Evolutionary conservation across 92 coral and sea anemone species (phyloP), one percentile per base, ranked within the genome.

Genomic region (Galaxea fascicularis): DNA sequence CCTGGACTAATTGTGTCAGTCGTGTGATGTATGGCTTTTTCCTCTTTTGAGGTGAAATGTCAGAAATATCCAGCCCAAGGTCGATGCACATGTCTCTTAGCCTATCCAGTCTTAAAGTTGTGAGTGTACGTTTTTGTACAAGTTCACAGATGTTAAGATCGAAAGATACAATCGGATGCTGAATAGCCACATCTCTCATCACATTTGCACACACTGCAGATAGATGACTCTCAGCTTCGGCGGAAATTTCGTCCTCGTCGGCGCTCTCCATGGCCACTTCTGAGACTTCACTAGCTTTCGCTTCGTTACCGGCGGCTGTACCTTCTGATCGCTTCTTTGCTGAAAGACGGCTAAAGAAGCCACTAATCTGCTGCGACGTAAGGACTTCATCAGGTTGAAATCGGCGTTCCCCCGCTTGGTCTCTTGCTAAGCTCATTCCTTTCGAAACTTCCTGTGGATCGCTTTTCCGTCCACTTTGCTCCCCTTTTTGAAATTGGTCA

Each of bases 1-100:
- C 85, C 65, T 80, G 85, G 76, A 66, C 85, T 66, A 66, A 80
- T 35, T 80, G 85, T 80, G 85, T 80, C 75, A 79, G 85, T 65
- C 63, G 85, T 65, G 58, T 41, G 85, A 49, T 45, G 76, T 44
- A 80, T 65, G 85, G 65, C 85, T 65, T 65, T 66, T 80, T 67
- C 75, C 76, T 67, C 74, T 67, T 67, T 54, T 80, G 85, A 80
- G 75, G 65, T 47, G 76, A 65, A 68, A 53, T 67, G 82, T 60
- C 71, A 58, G 82, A 76, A 76, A 76, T 54, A 53, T 76, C n/a
- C n/a, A n/a, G n/a, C n/a, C n/a, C n/a, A n/a, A n/a, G n/a, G n/a
- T n/a, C n/a, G n/a, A n/a, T n/a, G n/a, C n/a, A n/a, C n/a, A n/a
- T n/a, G n/a, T n/a, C n/a, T n/a, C 51, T 46, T 46, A 46, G 51